A percentile compares a stretch with the other conserved stretches of the same genome.
These are phyloP conservation scores for Andrena hattorfiana DNA, from an alignment of 2,888 invertebrate genomes.

Conservation along the genomic window DNA sequence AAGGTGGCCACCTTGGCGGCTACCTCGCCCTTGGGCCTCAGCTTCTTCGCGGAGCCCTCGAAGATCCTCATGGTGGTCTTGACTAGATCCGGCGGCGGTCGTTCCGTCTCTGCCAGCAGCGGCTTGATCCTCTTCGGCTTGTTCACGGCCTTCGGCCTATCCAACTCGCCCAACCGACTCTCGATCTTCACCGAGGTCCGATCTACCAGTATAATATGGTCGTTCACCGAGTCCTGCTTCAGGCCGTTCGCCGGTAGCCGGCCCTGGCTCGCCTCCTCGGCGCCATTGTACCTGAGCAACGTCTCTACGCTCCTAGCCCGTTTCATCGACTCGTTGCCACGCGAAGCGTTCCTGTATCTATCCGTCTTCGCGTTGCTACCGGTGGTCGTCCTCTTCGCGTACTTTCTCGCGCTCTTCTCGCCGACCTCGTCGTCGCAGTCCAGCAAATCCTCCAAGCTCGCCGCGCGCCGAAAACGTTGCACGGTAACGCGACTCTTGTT, in stretches of 20 bases:
- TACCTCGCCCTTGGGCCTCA: slow-evolving; percentile 86
- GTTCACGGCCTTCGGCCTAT: slow-evolving; percentile 85
- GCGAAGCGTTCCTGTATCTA: slow-evolving; percentile 86
- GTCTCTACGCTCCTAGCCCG: slow-evolving; percentile 95
- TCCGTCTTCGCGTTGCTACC: slow-evolving; percentile 75
- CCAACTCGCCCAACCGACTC: slow-evolving; percentile 81
- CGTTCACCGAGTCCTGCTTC: slow-evolving; percentile 84
- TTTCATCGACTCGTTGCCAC: slow-evolving; percentile 90
- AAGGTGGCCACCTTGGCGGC: slow-evolving; percentile 89
- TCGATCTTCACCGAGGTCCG: slow-evolving; percentile 81
- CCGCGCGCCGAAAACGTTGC: slow-evolving; percentile 90
- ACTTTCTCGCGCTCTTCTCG: slow-evolving; percentile 72
- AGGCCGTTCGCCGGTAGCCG: slow-evolving; percentile 57
- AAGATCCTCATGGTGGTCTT: slow-evolving; percentile 94
- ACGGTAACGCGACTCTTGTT: slow-evolving; percentile 89
- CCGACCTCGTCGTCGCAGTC: slow-evolving; percentile 87
- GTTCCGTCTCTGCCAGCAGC: slow-evolving; percentile 90
- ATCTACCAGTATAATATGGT: slow-evolving; percentile 85
- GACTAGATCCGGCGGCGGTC: slow-evolving; percentile 96
- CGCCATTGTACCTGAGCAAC: slow-evolving; percentile 88
- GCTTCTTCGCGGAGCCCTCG: slow-evolving; percentile 87
- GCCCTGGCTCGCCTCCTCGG: slow-evolving; percentile 60
- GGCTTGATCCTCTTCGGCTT: slow-evolving; percentile 88
- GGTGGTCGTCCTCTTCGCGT: slow-evolving; percentile 72
- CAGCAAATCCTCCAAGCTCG: slow-evolving; percentile 93